Percentiles rank a stretch among this genome's conserved stretches.
Conservation (phyloP, 2,797 vertebrate species). For the Podarcis siculus region DNA sequence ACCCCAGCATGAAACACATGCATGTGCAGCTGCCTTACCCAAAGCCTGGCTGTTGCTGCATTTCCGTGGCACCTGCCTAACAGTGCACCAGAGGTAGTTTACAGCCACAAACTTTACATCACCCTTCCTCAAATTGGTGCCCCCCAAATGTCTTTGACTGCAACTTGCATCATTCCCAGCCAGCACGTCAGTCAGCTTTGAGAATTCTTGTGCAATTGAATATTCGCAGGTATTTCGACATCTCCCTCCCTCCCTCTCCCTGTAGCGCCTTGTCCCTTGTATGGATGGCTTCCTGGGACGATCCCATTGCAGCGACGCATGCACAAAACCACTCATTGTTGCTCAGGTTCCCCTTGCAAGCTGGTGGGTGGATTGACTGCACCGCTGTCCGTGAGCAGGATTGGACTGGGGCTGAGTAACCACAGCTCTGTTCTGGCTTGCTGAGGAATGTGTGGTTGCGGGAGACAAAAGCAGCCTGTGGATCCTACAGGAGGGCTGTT, state of each 20-base stretch:
- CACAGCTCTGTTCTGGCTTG: neutral
- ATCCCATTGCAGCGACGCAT: neutral
- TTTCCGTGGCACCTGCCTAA: neutral
- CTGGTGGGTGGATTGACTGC: neutral
- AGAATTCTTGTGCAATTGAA: neutral
- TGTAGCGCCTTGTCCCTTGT: neutral
- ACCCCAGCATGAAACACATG: neutral
- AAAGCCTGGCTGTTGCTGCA: neutral
- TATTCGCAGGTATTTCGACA: neutral
- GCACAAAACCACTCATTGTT: slow-evolving; percentile 21
- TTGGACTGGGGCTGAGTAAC: neutral
- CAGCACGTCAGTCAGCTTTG: neutral
- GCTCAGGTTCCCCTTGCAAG: neutral
- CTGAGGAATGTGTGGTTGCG: slow-evolving; percentile 9
- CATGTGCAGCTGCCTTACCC: neutral
- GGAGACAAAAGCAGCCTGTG: neutral
- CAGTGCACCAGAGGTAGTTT: no score
- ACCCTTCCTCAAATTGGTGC: neutral
- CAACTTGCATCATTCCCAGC: no score
- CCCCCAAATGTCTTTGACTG: no score
- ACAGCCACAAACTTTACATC: neutral
- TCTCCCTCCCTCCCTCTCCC: neutral
- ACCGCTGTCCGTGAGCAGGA: neutral
- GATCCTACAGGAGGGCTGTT: neutral
- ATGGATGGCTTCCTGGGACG: neutral